These are phyloP conservation scores for Panzeria rudis DNA, from an alignment of 2,888 invertebrate species.

Conservation along the genomic window DNA sequence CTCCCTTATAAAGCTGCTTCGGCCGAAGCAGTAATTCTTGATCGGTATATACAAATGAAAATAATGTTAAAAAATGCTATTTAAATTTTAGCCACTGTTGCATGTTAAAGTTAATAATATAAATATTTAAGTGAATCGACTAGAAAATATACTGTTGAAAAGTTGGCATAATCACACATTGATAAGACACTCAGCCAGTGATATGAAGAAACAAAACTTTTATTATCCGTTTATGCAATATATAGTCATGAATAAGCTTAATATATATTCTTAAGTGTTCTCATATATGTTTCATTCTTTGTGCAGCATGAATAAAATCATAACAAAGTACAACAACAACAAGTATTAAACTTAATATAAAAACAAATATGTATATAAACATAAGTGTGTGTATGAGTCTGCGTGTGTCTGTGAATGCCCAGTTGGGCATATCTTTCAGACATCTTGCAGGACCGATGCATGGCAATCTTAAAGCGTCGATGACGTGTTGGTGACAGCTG, in stretches of 20 bases:
- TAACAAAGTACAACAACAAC: neutral
- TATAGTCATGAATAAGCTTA: conserved; percentile 54
- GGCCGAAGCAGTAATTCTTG: too few species aligned
- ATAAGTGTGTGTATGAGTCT: neutral
- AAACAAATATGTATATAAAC: neutral
- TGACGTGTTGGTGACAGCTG: too few species aligned
- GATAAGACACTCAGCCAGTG: neutral
- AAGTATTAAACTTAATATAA: conserved; percentile 7
- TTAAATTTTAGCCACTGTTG: neutral
- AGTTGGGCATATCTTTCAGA: too few species aligned
- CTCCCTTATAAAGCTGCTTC: too few species aligned
- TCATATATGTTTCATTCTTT: neutral
- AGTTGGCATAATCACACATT: neutral
- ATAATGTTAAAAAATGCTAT: neutral
- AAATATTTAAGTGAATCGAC: neutral
- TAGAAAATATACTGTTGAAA: neutral
- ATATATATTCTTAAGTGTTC: neutral
- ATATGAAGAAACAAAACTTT: conserved; percentile 32
- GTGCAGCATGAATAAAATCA: neutral
- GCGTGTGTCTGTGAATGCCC: neutral
- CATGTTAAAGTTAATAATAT: neutral
- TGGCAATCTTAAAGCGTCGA: too few species aligned
- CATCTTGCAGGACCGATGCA: too few species aligned
- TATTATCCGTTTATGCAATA: conserved; percentile 61
- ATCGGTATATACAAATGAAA: too few species aligned